Evolutionary conservation across 2,797 vertebrate species (phyloP).

Genomic region (Chromobotia macracanthus): DNA sequence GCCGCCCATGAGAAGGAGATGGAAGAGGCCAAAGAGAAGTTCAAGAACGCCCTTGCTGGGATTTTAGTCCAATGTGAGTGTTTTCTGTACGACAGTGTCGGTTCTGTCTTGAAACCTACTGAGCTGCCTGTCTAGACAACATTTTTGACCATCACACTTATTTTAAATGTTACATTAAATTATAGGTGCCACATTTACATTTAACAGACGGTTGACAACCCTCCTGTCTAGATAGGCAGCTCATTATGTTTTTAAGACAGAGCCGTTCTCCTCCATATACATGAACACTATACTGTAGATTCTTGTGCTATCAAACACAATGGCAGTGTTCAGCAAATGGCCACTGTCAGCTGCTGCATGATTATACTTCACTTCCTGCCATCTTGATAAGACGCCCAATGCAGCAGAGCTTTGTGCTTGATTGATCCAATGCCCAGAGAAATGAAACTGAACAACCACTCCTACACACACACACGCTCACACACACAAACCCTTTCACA

Average conservation of each 20-base stretch:
- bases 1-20: slow-evolving; percentile 91
- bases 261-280: not conserved
- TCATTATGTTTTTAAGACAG: not conserved
- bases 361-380: slow-evolving; percentile 47
- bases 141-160: not conserved
- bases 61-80: slow-evolving; percentile 95
- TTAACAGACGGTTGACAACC: not conserved
- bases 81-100: slow-evolving; percentile 10
- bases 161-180: not conserved
- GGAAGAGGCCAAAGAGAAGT: slow-evolving; percentile 96
- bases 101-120: not conserved
- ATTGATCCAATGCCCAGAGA: slow-evolving; percentile 65
- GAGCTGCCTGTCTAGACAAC: not conserved
- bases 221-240: not conserved
- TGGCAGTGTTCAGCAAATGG: slow-evolving; percentile 44
- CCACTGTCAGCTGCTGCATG: slow-evolving; percentile 48
- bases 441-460: slow-evolving; percentile 39
- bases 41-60: slow-evolving; percentile 89
- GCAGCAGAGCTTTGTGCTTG: slow-evolving; percentile 52
- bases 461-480: not conserved
- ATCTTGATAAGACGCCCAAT: slow-evolving; percentile 62
- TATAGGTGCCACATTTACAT: not conserved
- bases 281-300: not conserved
- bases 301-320: slow-evolving; percentile 32
- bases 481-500: too few relatives aligned